Percentiles rank a stretch among this genome's conserved stretches.
Conservation (phyloP, 2,113 vertebrate species). For the Platanista minor region DNA sequence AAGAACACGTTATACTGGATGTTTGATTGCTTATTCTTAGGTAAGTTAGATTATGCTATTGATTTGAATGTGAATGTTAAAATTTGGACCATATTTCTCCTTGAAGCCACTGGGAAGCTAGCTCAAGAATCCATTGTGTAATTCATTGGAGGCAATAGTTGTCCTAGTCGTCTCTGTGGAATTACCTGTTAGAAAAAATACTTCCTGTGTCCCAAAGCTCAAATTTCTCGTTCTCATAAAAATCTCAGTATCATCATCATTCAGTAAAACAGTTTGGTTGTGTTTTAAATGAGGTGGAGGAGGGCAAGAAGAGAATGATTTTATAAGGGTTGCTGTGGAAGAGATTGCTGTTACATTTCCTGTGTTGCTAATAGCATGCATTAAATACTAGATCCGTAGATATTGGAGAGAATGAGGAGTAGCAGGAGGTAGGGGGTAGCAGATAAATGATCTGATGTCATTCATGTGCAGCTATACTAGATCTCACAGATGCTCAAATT, state of each 20-base stretch:
- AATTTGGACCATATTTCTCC: not conserved
- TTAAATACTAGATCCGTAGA: not conserved
- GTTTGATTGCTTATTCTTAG: not conserved
- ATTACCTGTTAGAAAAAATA: conserved; percentile 21
- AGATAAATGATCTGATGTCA: not conserved
- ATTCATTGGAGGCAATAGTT: not conserved
- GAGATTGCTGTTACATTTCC: not conserved
- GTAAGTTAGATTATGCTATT: not conserved
- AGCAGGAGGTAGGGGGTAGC: not conserved
- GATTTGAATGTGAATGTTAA: not conserved
- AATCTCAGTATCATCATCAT: conserved; percentile 20
- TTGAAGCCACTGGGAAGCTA: not conserved
- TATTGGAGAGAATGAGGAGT: not conserved
- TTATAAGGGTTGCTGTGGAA: not conserved
- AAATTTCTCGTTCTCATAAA: conserved; percentile 37
- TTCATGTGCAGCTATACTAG: not conserved
- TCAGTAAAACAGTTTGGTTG: not conserved
- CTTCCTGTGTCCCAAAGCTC: conserved; percentile 27
- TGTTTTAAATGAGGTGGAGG: conserved; percentile 4
- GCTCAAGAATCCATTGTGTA: not conserved
- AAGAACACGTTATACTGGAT: not conserved
- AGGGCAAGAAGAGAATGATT: not conserved
- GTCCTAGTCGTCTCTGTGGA: not conserved
- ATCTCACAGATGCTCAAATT: not conserved
- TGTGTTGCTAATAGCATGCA: not conserved